These are phyloP conservation scores for Notechis scutatus DNA, from an alignment of 2,113 vertebrate species.

Conservation along the genomic window DNA sequence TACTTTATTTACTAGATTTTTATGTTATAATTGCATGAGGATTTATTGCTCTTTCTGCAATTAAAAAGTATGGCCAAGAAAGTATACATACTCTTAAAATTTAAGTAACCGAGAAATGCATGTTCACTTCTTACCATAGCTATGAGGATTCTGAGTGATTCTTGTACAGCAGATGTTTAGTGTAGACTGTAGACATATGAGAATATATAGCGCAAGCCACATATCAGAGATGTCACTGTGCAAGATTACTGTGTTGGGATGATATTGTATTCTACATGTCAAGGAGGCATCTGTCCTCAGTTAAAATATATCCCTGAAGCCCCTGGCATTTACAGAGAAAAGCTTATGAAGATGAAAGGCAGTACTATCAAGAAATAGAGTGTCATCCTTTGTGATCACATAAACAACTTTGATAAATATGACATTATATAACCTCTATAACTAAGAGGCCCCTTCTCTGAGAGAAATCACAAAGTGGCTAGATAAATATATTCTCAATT, in stretches of 20 bases:
- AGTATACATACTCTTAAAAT: background rate
- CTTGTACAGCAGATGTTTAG: background rate
- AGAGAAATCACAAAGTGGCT: background rate
- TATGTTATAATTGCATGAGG: background rate
- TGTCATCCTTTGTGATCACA: background rate
- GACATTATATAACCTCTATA: background rate
- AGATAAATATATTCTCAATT: background rate
- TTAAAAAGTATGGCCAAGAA: background rate
- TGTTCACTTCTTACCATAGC: background rate
- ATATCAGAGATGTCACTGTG: background rate
- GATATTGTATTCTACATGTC: background rate
- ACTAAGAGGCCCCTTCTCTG: background rate
- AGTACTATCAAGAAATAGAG: background rate
- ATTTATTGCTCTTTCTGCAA: background rate
- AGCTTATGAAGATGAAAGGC: background rate
- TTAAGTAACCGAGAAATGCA: background rate
- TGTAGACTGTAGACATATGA: background rate
- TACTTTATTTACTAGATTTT: background rate
- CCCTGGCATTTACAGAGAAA: background rate
- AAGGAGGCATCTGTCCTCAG: background rate
- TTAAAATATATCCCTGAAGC: background rate
- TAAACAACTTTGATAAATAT: background rate
- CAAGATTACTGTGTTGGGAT: background rate
- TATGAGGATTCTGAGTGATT: background rate
- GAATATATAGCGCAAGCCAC: background rate